Evolutionary conservation across 2,113 vertebrate genomes (phyloP), one percentile per base, ranked within the genome.

Genomic region (Cebus imitator): DNA sequence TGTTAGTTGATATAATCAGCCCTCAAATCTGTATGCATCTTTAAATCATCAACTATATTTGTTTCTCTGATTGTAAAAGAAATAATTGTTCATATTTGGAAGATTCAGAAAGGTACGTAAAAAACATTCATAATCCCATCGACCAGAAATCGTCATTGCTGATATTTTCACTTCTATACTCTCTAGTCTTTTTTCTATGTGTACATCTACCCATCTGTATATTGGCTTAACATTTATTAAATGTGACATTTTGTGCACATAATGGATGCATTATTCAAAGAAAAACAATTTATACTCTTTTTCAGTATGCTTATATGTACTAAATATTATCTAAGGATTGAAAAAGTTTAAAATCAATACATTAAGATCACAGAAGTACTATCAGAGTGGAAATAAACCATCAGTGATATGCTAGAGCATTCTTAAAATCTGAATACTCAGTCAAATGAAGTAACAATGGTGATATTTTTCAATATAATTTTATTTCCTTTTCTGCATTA

Each of bases 341-440:
- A 84, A 61, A 86, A 96, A 95, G 40, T 83, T 30, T 78, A 97
- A 96, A 94, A 95, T 48, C 37, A 86, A 88, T 50, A 64, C 35
- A 80, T 80, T 50, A 93, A 80, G 35, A 93, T 91, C 85, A 91
- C 5, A 95, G 89, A 91, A 95, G 25, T 73, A 82, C 25, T 70
- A 88, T 93, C 27, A 95, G 32, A 48, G 7, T 89, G 81, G 40
- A 91, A 93, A 76, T 81, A 66, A 93, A 89, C 14, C 48, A 58
- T 55, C 91, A 94, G 25, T 86, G 11, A 40, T 81, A 93, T 45
- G 43, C 70, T 90, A 84, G 3, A 90, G 14, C 57, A 86, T 70
- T 84, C 55, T 95, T 82, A 58, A 75, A 95, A 84, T 87, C 91
- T 90, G 95, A 95, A 82, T 95, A 96, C 85, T 97, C 45, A 6